Conservation (phyloP, 30 jellyfish, hydroid and myxozoan genomes). For the Clytia hemisphaerica region DNA sequence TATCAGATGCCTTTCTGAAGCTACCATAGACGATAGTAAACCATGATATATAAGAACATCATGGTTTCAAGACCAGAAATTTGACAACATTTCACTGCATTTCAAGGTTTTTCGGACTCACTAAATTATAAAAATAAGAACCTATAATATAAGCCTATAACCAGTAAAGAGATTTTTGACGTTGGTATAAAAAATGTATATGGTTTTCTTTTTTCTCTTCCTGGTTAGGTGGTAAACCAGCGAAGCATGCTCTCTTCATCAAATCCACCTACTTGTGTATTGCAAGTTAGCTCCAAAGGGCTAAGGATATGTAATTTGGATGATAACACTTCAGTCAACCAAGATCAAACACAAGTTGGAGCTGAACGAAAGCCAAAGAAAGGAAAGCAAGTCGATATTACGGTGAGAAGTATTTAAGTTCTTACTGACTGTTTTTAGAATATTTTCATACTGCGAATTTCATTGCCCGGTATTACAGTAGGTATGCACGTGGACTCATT, state of each 20-base stretch:
- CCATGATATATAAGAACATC: too few relatives aligned
- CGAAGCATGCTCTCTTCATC: constrained; percentile 63
- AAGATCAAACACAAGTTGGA: background rate
- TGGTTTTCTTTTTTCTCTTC: background rate
- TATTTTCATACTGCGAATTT: background rate
- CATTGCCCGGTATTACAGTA: background rate
- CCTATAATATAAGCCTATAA: too few relatives aligned
- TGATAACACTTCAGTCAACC: constrained; percentile 12
- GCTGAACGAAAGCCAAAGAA: constrained; percentile 18
- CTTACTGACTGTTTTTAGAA: background rate
- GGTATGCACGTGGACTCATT: too few relatives aligned
- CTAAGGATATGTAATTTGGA: constrained; percentile 67
- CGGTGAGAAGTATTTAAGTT: constrained; percentile 7
- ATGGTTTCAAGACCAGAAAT: too few relatives aligned
- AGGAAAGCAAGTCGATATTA: constrained; percentile 18
- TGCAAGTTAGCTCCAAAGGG: constrained; percentile 70
- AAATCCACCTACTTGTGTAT: constrained; percentile 71
- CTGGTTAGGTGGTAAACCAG: constrained; percentile 67
- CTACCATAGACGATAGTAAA: too few relatives aligned
- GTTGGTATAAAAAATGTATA: too few relatives aligned
- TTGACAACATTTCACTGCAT: too few relatives aligned
- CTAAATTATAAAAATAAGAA: too few relatives aligned
- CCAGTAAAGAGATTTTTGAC: too few relatives aligned
- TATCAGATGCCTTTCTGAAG: too few relatives aligned
- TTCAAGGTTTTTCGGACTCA: too few relatives aligned